A percentile compares a stretch with the other conserved stretches of the same genome.
Conservation (phyloP, 2,113 vertebrate species). For the Riparia riparia region DNA sequence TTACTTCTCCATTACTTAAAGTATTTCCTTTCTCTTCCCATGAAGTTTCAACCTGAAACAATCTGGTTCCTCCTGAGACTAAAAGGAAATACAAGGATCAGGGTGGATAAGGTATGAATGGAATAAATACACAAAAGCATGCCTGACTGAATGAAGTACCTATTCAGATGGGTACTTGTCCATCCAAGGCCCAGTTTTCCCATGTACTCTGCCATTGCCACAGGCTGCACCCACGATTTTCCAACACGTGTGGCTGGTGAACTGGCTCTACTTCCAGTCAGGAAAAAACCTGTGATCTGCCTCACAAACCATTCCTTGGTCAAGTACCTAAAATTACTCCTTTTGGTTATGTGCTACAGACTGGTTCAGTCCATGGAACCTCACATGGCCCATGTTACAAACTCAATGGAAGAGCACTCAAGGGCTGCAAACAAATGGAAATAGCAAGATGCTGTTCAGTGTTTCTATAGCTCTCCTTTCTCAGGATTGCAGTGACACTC, state of each 20-base stretch:
- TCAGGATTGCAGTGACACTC: background rate
- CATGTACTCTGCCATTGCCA: background rate
- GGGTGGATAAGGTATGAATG: background rate
- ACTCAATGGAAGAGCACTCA: background rate
- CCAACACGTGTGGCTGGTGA: background rate
- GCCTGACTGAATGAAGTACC: background rate
- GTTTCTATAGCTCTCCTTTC: background rate
- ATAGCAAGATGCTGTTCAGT: background rate
- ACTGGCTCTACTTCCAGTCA: background rate
- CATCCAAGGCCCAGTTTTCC: background rate
- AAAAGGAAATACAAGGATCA: background rate
- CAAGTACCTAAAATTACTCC: background rate
- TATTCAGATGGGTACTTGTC: background rate
- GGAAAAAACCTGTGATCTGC: background rate
- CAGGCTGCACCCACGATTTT: background rate
- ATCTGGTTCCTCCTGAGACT: background rate
- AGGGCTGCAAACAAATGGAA: background rate
- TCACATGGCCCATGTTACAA: background rate
- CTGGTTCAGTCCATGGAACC: background rate
- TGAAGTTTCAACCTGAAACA: background rate
- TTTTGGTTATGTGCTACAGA: background rate
- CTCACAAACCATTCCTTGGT: background rate
- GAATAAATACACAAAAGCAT: background rate
- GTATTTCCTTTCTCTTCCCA: background rate
- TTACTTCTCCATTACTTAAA: slow-evolving; percentile 22